These are phyloP conservation scores for rat (Rattus norvegicus) DNA, from an alignment of 2,113 vertebrate genomes.

Conservation along the genomic window GRCr8 NC_086019.1:53666001-53666500, in stretches of 20 bases:
- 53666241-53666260: slow-evolving; percentile 48
- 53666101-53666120: slow-evolving; percentile 59
- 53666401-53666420: slow-evolving; percentile 65
- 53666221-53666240: slow-evolving; percentile 40
- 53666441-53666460: slow-evolving; percentile 62
- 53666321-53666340: neutral
- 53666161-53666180: slow-evolving; percentile 1
- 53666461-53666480: neutral
- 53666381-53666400: slow-evolving; percentile 62
- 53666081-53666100: slow-evolving; percentile 62
- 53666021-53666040: slow-evolving; percentile 39
- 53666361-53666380: neutral
- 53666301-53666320: neutral
- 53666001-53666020: neutral
- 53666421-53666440: slow-evolving; percentile 35
- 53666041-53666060: slow-evolving; percentile 71
- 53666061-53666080: slow-evolving; percentile 64
- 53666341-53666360: slow-evolving; percentile 51
- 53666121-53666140: slow-evolving; percentile 50
- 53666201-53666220: slow-evolving; percentile 44
- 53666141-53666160: neutral
- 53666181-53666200: slow-evolving; percentile 47
- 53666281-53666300: slow-evolving; percentile 48
- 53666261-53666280: neutral
- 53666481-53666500: neutral